Evolutionary conservation across 2,888 invertebrate species (phyloP).

Genomic region (Neoaliturus tenellus): DNA sequence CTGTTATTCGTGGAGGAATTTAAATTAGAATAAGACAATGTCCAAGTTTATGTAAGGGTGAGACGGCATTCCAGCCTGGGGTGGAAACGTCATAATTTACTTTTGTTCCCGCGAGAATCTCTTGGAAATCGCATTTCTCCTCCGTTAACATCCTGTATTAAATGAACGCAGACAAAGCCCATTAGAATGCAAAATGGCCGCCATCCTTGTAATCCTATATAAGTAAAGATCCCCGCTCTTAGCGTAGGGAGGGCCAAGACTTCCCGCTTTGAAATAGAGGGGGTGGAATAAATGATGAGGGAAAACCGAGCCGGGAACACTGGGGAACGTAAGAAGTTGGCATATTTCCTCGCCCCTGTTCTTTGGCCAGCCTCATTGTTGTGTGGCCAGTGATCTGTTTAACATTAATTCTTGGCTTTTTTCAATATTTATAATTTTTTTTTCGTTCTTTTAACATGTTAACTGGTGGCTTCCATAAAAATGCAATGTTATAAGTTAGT

Average conservation of each 20-base stretch:
- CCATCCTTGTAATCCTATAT: constrained; percentile 57
- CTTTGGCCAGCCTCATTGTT: background rate
- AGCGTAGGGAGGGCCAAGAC: constrained; percentile 48
- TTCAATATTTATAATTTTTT: no score
- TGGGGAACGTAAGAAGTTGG: constrained; percentile 37
- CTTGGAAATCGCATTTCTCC: constrained; percentile 54
- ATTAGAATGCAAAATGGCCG: constrained; percentile 59
- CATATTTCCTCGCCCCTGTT: constrained; percentile 1
- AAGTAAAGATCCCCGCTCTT: constrained; percentile 58
- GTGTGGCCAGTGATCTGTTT: background rate
- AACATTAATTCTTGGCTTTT: no score
- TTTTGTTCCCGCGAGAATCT: constrained; percentile 55
- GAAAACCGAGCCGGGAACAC: constrained; percentile 11
- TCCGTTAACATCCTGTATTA: constrained; percentile 57
- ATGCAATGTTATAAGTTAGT: no score
- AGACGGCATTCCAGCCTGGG: constrained; percentile 46
- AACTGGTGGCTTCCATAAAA: no score
- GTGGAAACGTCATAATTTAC: constrained; percentile 57
- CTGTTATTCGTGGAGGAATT: constrained; percentile 31
- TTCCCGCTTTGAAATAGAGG: constrained; percentile 51
- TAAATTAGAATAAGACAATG: constrained; percentile 53
- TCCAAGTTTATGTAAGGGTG: constrained; percentile 51
- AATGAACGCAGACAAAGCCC: constrained; percentile 57
- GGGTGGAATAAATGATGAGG: constrained; percentile 57
- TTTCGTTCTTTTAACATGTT: no score